Evolutionary conservation across 2,113 vertebrate species (phyloP).

Genomic region (Hyperopisus bebe): DNA sequence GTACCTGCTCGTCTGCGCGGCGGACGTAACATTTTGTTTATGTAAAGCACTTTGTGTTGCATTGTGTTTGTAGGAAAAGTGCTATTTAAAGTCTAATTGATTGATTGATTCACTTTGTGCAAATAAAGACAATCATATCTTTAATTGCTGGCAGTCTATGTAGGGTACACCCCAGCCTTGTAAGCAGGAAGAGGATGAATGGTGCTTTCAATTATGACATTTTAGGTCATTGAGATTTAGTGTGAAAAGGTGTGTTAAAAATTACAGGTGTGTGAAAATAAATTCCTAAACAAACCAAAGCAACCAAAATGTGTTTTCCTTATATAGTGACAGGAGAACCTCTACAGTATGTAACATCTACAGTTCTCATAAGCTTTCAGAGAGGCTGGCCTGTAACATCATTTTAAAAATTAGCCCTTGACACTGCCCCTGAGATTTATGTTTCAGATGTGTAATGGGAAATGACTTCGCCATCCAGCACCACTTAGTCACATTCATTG

Average conservation of each 20-base stretch:
- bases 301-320: neutral
- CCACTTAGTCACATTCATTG: neutral
- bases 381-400: neutral
- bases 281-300: neutral
- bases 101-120: too few species aligned
- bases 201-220: neutral
- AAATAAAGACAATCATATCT: neutral
- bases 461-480: neutral
- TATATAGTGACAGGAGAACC: neutral
- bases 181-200: neutral
- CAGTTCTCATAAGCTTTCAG: neutral
- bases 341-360: neutral
- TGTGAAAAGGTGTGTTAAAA: neutral
- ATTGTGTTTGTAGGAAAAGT: too few species aligned
- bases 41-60: too few species aligned
- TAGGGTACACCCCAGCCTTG: neutral
- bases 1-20: too few species aligned
- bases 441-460: neutral
- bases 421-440: neutral
- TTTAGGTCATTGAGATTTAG: neutral
- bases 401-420: neutral
- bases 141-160: neutral
- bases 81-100: too few species aligned
- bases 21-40: too few species aligned
- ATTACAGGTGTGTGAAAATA: neutral